phyloP scores from a whole-genome alignment of 2,888 invertebrate species.

The Cantharis flavilabris region DNA sequence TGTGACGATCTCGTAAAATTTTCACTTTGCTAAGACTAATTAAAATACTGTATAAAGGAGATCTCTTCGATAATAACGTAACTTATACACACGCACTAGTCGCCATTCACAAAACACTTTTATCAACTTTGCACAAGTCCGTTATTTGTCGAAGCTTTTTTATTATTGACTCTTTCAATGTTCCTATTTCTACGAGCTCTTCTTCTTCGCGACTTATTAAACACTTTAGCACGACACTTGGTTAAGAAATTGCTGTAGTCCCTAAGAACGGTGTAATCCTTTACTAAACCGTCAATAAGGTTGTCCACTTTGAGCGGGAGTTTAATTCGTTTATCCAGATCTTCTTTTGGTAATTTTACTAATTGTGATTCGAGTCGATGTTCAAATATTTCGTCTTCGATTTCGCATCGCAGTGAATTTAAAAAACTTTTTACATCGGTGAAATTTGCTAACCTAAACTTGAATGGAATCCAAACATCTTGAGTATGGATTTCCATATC shows the following conservation, averaged over 20 bases:
- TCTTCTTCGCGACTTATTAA: conserved; percentile 32
- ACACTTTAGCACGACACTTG: conserved; percentile 63
- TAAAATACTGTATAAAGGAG: neutral
- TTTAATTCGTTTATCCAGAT: conserved; percentile 44
- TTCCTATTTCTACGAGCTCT: neutral
- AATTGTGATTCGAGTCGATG: conserved; percentile 53
- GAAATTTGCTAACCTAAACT: conserved; percentile 55
- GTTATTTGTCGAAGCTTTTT: neutral
- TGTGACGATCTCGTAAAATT: neutral
- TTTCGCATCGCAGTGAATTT: conserved; percentile 61
- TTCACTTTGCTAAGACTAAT: neutral
- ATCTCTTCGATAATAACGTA: conserved; percentile 2
- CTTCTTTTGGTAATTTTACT: conserved; percentile 49
- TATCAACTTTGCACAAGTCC: neutral
- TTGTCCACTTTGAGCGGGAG: conserved; percentile 57
- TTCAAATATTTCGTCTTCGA: conserved; percentile 59
- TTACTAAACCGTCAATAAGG: conserved; percentile 60
- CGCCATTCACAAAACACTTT: neutral
- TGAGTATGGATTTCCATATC: conserved; percentile 53
- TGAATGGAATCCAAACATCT: conserved; percentile 35
- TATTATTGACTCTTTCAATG: neutral
- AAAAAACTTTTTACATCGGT: conserved; percentile 55
- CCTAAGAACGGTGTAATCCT: conserved; percentile 66
- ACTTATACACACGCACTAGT: neutral
- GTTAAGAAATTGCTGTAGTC: conserved; percentile 63